phyloP scores from a whole-genome alignment of 2,113 vertebrate genomes.

The Pongo abelii region DNA sequence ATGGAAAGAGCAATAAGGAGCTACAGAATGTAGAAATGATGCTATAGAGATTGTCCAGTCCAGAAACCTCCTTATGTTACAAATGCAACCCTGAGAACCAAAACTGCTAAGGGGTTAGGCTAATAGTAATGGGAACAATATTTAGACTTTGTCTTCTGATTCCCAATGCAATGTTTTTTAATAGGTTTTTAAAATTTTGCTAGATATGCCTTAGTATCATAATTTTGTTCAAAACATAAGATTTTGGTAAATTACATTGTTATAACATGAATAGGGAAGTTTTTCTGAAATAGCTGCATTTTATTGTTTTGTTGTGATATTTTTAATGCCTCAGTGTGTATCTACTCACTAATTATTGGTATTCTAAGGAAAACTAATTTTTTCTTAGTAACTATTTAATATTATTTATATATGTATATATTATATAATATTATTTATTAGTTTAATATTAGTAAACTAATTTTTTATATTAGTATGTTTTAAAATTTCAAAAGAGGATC shows the following conservation, averaged over 20 bases:
- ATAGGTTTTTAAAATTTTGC: not conserved
- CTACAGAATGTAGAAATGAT: not conserved
- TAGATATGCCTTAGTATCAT: not conserved
- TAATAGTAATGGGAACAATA: not conserved
- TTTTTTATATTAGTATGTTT: not conserved
- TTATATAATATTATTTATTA: no score
- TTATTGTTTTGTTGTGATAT: not conserved
- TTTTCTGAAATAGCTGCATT: slow-evolving; percentile 7
- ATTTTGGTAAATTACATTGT: not conserved
- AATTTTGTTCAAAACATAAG: slow-evolving; percentile 1
- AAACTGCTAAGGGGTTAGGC: no score
- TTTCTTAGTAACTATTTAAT: no score
- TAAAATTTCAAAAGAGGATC: not conserved
- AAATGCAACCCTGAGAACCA: not conserved
- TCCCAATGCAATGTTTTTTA: not conserved
- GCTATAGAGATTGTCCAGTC: not conserved
- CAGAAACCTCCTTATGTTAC: not conserved
- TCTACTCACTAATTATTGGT: not conserved
- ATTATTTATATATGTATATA: no score
- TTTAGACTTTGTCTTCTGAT: not conserved
- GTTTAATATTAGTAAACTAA: not conserved
- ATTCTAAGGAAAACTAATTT: not conserved
- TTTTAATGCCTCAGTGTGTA: not conserved
- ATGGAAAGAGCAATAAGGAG: not conserved
- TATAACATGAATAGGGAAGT: not conserved